Evolutionary conservation across 2,113 vertebrate species (phyloP), one percentile per base, ranked within the genome.

Genomic region (Mystacornis crossleyi): DNA sequence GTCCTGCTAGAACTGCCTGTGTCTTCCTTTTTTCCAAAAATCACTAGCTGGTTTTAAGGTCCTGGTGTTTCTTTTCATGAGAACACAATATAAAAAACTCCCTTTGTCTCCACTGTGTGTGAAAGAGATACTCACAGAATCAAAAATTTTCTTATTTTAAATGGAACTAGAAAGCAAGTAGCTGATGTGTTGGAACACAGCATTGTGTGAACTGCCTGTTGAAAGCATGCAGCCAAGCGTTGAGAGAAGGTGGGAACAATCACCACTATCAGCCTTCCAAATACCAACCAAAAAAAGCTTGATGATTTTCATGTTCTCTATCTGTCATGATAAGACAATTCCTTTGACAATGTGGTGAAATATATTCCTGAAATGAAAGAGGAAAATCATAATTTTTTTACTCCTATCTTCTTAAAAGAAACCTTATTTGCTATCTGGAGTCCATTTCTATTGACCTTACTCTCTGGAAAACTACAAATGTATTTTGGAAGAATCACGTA

Each of bases 331-430:
- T 34, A 53, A 89, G 61, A 81, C 31, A 91, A 73, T 36, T 74
- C 33, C 33, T 93, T 96, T 96, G 62, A 53, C 70, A 91, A 87
- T 29, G 69, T 74, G 64, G 29, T 69, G 48, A 96, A 90, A 86
- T 92, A 36, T 19, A 86, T 60, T 72, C 55, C 47, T 75, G 88
- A 93, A 75, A 58, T 29, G 21, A 79, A 93, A 86, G 45, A 33
- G 6, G 34, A 47, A 1, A 0, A 54, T n/a, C 0, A 2, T 18
- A 40, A 6, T 20, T 66, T 75, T 91, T 86, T 81, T 6, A 34
- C 65, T 75, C 10, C 7, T 57, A 58, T 24, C 42, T 86, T 84
- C 72, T 84, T 42, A 64, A 60, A 92, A 90, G 17, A 79, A 51
- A 72, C 8, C 6, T 55, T 58, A 55, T 45, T 55, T 95, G 40